Conservation (phyloP, 2,113 vertebrate genomes). For the Melanerpes aurifrons region DNA sequence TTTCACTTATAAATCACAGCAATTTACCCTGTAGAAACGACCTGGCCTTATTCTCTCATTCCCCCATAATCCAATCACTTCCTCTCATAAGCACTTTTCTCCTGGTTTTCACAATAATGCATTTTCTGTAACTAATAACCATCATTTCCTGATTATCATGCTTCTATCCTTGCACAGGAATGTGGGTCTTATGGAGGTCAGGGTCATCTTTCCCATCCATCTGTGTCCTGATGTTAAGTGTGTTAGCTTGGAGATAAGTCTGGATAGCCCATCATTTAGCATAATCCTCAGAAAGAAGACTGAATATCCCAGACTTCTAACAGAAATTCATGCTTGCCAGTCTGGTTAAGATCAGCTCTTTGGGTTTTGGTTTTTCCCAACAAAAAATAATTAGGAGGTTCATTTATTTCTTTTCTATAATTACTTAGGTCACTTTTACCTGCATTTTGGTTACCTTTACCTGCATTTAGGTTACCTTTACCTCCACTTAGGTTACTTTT, state of each 20-base stretch:
- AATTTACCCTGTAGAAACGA: constrained; percentile 89
- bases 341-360: background rate
- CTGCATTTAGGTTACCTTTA: no score
- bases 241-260: constrained; percentile 79
- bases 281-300: constrained; percentile 71
- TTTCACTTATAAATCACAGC: constrained; percentile 95
- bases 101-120: constrained; percentile 92
- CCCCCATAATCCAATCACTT: constrained; percentile 94
- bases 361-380: background rate
- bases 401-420: background rate
- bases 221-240: constrained; percentile 79
- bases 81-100: constrained; percentile 88
- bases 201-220: constrained; percentile 85
- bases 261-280: constrained; percentile 90
- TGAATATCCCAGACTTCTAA: background rate
- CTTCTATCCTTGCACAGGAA: constrained; percentile 96
- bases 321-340: background rate
- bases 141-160: constrained; percentile 99
- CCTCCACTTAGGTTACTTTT: no score
- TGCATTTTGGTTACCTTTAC: no score
- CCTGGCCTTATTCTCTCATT: constrained; percentile 82
- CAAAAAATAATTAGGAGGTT: background rate
- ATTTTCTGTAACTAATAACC: constrained; percentile 99
- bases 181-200: constrained; percentile 86
- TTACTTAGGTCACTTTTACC: background rate